Base-by-base conservation (phyloP, 1,140 invertebrate species). In the Pseudomyrmex pallidus region DNA sequence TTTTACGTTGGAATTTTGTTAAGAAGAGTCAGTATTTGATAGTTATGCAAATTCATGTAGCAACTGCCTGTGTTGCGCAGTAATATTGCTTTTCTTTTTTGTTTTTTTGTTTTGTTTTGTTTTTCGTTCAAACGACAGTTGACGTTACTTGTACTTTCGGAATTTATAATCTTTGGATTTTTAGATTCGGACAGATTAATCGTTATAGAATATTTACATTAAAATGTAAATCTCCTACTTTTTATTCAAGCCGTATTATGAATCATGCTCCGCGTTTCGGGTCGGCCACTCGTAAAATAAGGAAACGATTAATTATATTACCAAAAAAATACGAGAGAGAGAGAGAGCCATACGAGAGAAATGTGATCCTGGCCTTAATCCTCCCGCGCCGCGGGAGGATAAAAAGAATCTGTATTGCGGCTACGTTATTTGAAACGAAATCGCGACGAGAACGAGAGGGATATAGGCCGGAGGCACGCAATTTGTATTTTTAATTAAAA, bases 401-500 rank as follows among this genome's bases (percentile, higher is more conserved):
- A 80, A 80, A 80, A 80, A 77, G 20, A 77, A 80, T 72, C 76
- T 59, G 44, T 35, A 50, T 22, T 57, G 57, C 48, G 48, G 48
- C 46, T 9, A 52, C 20, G 76, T 80, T 80, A 59, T 22, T 72
- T 50, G 54, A 70, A 68, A 70, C 20, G 15, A 80, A 78, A 78
- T 68, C 50, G 52, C 54, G 52, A 78, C 13, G 35, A 56, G 54
- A 61, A 63, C 59, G 44, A 4, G 12, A 13, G 66, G 50, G 20
- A 72, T 70, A 70, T 70, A 70, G 76, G 76, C 54, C 4, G 44
- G 35, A 35, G 0, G 9, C 54, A 22, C n/a, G 54, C 76, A 70
- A 80, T 80, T 80, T 80, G 76, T 80, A 80, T 80, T 80, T 80
- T 80, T 80, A 80, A 80, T 80, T 80, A 80, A 80, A 80, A 80